These are phyloP conservation scores for Synanthedon vespiformis DNA, from an alignment of 2,888 invertebrate genomes.

Conservation along the genomic window DNA sequence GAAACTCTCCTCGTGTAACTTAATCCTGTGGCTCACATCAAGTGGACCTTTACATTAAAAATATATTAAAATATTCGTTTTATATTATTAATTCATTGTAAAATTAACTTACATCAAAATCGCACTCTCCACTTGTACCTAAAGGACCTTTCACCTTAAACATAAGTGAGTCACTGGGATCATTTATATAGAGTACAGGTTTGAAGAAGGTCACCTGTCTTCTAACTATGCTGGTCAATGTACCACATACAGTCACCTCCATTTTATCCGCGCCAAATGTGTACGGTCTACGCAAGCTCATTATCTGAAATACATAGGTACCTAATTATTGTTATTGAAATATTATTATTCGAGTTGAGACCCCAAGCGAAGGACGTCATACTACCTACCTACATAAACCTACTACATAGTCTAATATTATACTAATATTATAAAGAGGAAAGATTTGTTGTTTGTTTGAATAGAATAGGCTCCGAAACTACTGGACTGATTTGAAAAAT, in stretches of 20 bases:
- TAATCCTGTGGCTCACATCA: too few relatives aligned
- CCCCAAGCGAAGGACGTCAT: too few relatives aligned
- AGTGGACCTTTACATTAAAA: neutral
- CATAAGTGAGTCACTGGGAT: conserved; percentile 21
- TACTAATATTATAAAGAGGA: too few relatives aligned
- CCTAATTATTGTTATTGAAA: neutral
- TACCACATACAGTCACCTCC: conserved; percentile 26
- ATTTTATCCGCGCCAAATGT: conserved; percentile 34
- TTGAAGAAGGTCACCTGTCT: conserved; percentile 33
- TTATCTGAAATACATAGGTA: conserved; percentile 23
- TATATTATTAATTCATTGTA: too few relatives aligned
- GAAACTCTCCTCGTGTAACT: too few relatives aligned
- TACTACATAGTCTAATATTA: too few relatives aligned
- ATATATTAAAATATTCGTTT: neutral
- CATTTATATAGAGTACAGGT: conserved; percentile 30
- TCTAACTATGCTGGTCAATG: conserved; percentile 28
- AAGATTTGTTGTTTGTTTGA: too few relatives aligned
- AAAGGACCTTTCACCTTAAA: conserved; percentile 33
- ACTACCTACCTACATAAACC: too few relatives aligned
- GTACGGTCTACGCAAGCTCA: conserved; percentile 30
- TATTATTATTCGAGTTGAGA: too few relatives aligned
- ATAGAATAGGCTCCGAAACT: too few relatives aligned
- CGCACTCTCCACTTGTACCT: conserved; percentile 16
- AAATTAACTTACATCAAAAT: conserved; percentile 20
- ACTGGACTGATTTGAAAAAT: too few relatives aligned